phyloP scores from a whole-genome alignment of 2,113 vertebrate genomes.

The Talpa occidentalis region DNA sequence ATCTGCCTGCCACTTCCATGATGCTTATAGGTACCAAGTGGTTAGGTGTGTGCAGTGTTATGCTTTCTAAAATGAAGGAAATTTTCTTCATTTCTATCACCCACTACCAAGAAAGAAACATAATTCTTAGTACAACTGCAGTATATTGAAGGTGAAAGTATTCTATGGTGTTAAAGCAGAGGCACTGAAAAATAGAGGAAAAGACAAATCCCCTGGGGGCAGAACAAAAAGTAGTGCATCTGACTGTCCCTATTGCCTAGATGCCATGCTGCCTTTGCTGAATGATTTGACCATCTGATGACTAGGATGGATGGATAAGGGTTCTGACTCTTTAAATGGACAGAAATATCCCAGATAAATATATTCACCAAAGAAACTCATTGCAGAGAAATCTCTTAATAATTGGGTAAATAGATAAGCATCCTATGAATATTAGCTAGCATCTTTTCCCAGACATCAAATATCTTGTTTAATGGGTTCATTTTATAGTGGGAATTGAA shows the following conservation, averaged over 20 bases:
- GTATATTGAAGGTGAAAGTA: background rate
- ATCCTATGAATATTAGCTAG: background rate
- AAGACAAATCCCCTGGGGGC: background rate
- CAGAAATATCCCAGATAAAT: background rate
- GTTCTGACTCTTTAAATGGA: background rate
- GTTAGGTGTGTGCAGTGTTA: background rate
- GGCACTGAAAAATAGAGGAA: background rate
- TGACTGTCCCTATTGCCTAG: background rate
- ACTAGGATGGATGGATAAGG: background rate
- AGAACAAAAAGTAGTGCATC: background rate
- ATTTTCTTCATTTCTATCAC: background rate
- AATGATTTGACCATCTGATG: background rate
- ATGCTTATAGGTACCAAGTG: too few species aligned
- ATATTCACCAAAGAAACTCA: background rate
- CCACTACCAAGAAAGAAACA: background rate
- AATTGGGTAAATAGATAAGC: background rate
- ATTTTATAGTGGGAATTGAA: background rate
- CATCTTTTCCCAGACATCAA: background rate
- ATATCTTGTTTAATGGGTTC: background rate
- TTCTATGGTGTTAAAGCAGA: background rate
- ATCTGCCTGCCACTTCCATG: background rate
- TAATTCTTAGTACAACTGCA: background rate
- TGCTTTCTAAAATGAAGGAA: background rate
- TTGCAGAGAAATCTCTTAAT: background rate
- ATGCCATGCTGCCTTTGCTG: background rate